phyloP scores from a whole-genome alignment of 2,888 invertebrate genomes.

The Lymantria dispar region DNA sequence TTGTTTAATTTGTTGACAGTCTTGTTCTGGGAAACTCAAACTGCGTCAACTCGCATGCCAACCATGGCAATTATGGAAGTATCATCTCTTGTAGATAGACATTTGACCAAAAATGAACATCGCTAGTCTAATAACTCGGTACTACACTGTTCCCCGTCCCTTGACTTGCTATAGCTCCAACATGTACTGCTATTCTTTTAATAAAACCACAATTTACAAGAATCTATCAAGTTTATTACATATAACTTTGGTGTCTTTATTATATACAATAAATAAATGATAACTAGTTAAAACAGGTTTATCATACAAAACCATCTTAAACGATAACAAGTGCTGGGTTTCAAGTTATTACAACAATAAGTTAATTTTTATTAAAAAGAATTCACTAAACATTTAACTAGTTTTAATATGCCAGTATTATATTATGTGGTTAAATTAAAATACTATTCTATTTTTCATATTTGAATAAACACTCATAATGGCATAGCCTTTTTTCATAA shows the following conservation, averaged over 20 bases:
- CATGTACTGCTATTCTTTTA: constrained; percentile 11
- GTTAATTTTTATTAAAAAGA: constrained; percentile 33
- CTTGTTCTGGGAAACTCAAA: too few relatives aligned
- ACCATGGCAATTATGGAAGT: too few relatives aligned
- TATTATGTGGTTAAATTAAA: constrained; percentile 4
- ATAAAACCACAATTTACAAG: constrained; percentile 62
- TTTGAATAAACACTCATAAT: too few relatives aligned
- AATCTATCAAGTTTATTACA: constrained; percentile 76
- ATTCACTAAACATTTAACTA: constrained; percentile 56
- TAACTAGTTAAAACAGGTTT: constrained; percentile 60
- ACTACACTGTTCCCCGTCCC: too few relatives aligned
- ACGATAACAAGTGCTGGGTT: constrained; percentile 42
- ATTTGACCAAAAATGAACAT: too few relatives aligned
- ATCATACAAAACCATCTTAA: constrained; percentile 60
- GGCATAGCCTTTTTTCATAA: too few relatives aligned
- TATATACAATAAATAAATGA: constrained; percentile 77
- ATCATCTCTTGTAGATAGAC: too few relatives aligned
- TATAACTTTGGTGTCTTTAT: constrained; percentile 81
- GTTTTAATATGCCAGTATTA: constrained; percentile 38
- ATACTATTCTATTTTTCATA: too few relatives aligned
- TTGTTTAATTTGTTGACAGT: too few relatives aligned
- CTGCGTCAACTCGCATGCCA: too few relatives aligned
- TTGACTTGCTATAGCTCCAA: too few relatives aligned
- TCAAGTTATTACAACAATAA: constrained; percentile 37
- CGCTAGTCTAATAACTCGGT: too few relatives aligned